A percentile compares a stretch with the other conserved stretches of the same genome.
Conservation (phyloP, 2,888 invertebrate genomes). For the Drosophila nr. perissopoda region DNA sequence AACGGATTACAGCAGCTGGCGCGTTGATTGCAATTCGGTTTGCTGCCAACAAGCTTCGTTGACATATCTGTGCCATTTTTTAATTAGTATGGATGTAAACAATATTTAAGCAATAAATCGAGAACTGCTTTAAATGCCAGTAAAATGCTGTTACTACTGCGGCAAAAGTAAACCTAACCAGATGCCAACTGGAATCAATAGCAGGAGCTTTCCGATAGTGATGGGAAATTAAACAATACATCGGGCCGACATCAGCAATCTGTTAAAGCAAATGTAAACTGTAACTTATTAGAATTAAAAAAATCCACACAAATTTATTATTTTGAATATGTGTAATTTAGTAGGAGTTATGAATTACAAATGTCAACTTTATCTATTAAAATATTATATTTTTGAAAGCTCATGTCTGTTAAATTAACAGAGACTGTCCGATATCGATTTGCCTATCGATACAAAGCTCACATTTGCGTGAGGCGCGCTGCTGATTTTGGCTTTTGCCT, state of each 20-base stretch:
- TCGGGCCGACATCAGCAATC: constrained; percentile 5
- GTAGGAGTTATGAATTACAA: not conserved
- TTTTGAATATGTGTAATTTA: not conserved
- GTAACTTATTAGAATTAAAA: not conserved
- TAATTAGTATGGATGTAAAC: constrained; percentile 15
- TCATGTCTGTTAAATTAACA: constrained; percentile 18
- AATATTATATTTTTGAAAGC: not conserved
- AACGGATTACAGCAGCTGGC: constrained; percentile 54
- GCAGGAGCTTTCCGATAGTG: constrained; percentile 33
- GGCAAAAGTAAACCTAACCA: constrained; percentile 34
- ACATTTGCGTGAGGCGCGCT: constrained; percentile 39
- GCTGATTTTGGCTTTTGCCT: constrained; percentile 37
- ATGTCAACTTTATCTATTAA: not conserved
- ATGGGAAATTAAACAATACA: constrained; percentile 11
- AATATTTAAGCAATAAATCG: constrained; percentile 28
- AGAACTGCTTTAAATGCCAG: constrained; percentile 40
- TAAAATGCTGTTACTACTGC: constrained; percentile 33
- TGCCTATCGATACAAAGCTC: constrained; percentile 44
- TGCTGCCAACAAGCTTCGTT: constrained; percentile 57
- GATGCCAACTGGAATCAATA: constrained; percentile 34
- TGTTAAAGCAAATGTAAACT: not conserved
- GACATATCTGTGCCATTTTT: constrained; percentile 68
- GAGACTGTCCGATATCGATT: not conserved
- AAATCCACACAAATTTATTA: not conserved
- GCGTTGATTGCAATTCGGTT: constrained; percentile 56